These are phyloP conservation scores for Oncorhynchus mykiss DNA, from an alignment of 2,113 vertebrate genomes.

Conservation along the genomic window DNA sequence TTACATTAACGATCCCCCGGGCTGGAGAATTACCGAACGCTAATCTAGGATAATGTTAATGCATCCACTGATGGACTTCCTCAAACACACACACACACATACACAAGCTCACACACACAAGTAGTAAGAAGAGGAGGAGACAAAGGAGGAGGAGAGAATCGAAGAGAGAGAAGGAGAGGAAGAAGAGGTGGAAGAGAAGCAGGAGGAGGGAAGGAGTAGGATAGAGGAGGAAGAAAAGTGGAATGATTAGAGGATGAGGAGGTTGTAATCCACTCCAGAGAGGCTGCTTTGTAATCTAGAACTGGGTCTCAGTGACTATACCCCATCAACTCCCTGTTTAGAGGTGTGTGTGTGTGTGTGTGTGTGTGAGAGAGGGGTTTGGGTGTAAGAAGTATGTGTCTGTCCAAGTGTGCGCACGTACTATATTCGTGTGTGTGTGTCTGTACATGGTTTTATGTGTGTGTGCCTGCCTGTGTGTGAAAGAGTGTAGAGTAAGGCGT, in stretches of 20 bases:
- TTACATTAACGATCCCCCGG: conserved; percentile 38
- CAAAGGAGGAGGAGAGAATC: too few species aligned
- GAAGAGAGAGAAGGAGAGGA: not conserved
- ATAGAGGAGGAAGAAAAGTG: too few species aligned
- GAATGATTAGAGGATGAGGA: not conserved
- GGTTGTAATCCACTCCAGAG: conserved; percentile 31
- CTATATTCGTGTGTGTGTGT: not conserved
- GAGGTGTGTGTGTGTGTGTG: not conserved
- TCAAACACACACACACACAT: too few species aligned
- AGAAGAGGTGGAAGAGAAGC: not conserved
- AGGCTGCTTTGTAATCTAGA: conserved; percentile 1
- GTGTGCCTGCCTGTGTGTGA: not conserved
- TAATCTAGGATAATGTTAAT: conserved; percentile 47
- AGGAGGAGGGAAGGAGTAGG: too few species aligned
- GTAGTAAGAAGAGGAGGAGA: too few species aligned
- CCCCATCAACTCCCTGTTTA: conserved; percentile 1
- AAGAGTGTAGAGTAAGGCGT: conserved; percentile 28
- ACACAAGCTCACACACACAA: too few species aligned
- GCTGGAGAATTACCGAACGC: conserved; percentile 26
- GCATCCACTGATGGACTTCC: conserved; percentile 12
- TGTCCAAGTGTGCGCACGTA: not conserved
- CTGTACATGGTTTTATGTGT: not conserved
- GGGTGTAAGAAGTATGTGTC: too few species aligned
- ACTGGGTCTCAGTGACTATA: conserved; percentile 7
- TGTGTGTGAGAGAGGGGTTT: too few species aligned